Base-by-base conservation (phyloP, 2,113 vertebrate species). In the Tretioscincus oriximinensis region DNA sequence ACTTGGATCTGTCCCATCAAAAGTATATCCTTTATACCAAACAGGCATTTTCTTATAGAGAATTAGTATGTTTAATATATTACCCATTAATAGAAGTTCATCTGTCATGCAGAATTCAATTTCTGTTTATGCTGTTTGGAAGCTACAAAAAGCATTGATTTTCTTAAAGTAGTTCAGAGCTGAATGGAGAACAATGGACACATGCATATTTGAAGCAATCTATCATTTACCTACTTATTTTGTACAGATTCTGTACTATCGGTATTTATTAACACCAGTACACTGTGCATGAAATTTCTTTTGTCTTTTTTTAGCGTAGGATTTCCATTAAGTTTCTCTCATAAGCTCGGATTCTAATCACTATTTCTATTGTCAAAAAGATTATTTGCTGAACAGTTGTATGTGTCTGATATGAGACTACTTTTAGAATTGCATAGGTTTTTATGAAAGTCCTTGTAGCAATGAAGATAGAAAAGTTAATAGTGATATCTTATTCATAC, bases 141-240 rank as follows among this genome's bases (percentile, higher is more conserved):
- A 60, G 80, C 84, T 88, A 83, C 60, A 84, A 83, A 41, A 89
- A 74, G 35, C 2, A 0, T 83, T 60, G 84, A 76, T 89, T 88
- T 90, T 86, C 74, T 76, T 26, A 89, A 82, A 45, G 67, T 75
- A 78, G 84, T 78, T 88, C 86, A 84, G 81, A 88, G 84, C 54
- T 88, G 83, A 86, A 84, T 81, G 47, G 24, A 87, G 70, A 86
- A 90, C 85, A 77, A 12, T 47, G 71, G 73, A 31, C 86, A 84
- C 87, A 87, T 80, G 78, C 86, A 83, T 80, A 85, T 69, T 78
- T 73, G 67, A 66, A 29, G 69, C 74, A 86, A 87, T 90, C 74
- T 81, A 81, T 88, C 78, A 81, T 86, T 92, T 88, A 87, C 49
- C 1, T 78, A 4, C 74, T 85, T 82, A 21, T 73, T 86, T 10